Conservation (phyloP, 1,140 invertebrate species). For the Orius laevigatus region DNA sequence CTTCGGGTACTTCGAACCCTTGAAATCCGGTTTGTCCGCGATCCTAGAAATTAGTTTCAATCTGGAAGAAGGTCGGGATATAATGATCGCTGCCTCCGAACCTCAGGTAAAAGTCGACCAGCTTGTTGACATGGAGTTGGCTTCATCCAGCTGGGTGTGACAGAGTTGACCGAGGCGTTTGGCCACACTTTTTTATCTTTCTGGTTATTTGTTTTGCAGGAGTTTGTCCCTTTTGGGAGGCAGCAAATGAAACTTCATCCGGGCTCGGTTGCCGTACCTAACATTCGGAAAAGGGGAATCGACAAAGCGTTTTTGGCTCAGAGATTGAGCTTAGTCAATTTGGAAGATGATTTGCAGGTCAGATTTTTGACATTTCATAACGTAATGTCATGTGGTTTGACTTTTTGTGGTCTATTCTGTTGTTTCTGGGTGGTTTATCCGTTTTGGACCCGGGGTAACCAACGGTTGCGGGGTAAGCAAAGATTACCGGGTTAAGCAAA, state of each 20-base stretch:
- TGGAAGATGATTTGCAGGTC: conserved; percentile 36
- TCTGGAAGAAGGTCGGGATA: conserved; percentile 31
- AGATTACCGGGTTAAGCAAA: too few relatives aligned
- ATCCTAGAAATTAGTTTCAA: conserved; percentile 10
- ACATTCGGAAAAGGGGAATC: conserved; percentile 28
- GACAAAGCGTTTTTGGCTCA: conserved; percentile 44
- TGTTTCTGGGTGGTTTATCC: background rate
- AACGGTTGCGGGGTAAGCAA: too few relatives aligned
- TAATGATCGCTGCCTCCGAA: conserved; percentile 64
- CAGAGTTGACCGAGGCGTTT: too few relatives aligned
- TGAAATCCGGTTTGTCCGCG: too few relatives aligned
- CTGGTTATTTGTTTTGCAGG: conserved; percentile 34
- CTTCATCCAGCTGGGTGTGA: too few relatives aligned
- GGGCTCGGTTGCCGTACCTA: conserved; percentile 32
- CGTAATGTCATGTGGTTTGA: conserved; percentile 24
- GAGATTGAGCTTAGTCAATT: conserved; percentile 54
- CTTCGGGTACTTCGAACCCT: too few relatives aligned
- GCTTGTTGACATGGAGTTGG: background rate
- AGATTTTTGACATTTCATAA: background rate
- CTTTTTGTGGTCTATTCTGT: conserved; percentile 8
- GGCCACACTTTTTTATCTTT: too few relatives aligned
- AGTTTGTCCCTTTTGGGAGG: conserved; percentile 77
- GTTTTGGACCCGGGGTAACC: too few relatives aligned
- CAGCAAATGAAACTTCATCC: conserved; percentile 63
- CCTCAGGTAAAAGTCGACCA: conserved; percentile 46